Evolutionary conservation across 2,888 invertebrate genomes (phyloP), one percentile per base, ranked within the genome.

Genomic region (Nematopogon swammerdamellus): DNA sequence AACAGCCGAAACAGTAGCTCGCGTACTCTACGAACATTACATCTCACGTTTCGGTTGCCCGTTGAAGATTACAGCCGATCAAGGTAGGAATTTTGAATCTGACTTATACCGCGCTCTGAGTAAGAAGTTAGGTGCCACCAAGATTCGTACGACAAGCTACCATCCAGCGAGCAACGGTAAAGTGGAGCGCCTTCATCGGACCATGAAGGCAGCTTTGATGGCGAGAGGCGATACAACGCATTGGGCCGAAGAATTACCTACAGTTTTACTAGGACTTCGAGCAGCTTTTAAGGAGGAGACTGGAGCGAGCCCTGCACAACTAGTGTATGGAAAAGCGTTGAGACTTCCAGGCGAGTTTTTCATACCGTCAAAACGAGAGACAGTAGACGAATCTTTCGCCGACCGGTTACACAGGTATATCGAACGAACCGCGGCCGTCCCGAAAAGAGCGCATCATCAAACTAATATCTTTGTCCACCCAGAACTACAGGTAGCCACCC

Each of bases 211-310:
- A 16, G 51, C 55, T 2, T 30, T 57, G 8, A 49, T 44, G 11
- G 50, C 49, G 10, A 18, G 49, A 4, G 18, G 49, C 4, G 47
- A 45, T 16, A 17, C 43, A 1, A 44, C 10, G 2, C 30, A 49
- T 1, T 57, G 63, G 20, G 62, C 60, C 1, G 50, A 63, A 1
- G 63, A 66, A 50, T 44, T 60, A 11, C 53, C 62, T 3, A 60
- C 65, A 1, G 57, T 72, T 0, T 49, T 59, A 30, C 57, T 58
- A 6, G 61, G 55, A 2, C 45, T 57, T 10, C 44, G 55, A 20
- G 50, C 53, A 4, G 53, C 51, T 1, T 8, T 48, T 4, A 44
- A 52, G 18, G 47, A 30, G 6, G 53, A 55, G 36, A 54, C 18
- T 2, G 44, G 49, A 1, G 48, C 48, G 3, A 54, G 53, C 36